Evolutionary conservation across 2,888 invertebrate species (phyloP).

Genomic region (Antitype chi): DNA sequence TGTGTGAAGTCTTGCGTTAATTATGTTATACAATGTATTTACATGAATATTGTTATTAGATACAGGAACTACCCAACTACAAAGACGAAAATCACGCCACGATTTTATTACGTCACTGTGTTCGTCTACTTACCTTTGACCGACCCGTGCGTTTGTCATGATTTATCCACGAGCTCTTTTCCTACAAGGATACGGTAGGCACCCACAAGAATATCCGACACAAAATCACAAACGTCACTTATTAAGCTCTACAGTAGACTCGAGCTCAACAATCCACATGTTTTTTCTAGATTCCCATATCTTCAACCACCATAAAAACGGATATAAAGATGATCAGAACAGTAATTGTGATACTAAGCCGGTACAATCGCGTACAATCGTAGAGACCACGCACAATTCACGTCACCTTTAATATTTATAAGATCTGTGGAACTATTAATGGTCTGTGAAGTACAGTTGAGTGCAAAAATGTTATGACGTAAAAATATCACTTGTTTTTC

Average conservation of each 20-base stretch:
- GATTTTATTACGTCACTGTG: too few species aligned
- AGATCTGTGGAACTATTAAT: slow-evolving; percentile 37
- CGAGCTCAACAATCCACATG: background rate
- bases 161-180: too few species aligned
- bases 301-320: slow-evolving; percentile 17
- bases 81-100: too few species aligned
- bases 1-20: too few species aligned
- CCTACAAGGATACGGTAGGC: too few species aligned
- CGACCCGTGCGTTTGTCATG: too few species aligned
- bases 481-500: background rate
- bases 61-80: too few species aligned
- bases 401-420: slow-evolving; percentile 43
- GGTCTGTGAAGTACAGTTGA: slow-evolving; percentile 38
- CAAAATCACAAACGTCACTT: slow-evolving; percentile 1
- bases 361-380: slow-evolving; percentile 33
- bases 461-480: slow-evolving; percentile 15
- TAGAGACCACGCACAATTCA: slow-evolving; percentile 28
- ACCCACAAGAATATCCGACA: background rate
- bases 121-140: too few species aligned
- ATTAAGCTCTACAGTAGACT: slow-evolving; percentile 17
- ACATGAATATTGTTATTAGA: too few species aligned
- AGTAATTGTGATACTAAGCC: slow-evolving; percentile 19
- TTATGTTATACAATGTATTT: too few species aligned
- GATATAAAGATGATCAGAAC: slow-evolving; percentile 45
- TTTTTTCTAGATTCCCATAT: slow-evolving; percentile 2